Evolutionary conservation across 1,140 invertebrate genomes (phyloP).

Genomic region (Argopecten irradians): DNA sequence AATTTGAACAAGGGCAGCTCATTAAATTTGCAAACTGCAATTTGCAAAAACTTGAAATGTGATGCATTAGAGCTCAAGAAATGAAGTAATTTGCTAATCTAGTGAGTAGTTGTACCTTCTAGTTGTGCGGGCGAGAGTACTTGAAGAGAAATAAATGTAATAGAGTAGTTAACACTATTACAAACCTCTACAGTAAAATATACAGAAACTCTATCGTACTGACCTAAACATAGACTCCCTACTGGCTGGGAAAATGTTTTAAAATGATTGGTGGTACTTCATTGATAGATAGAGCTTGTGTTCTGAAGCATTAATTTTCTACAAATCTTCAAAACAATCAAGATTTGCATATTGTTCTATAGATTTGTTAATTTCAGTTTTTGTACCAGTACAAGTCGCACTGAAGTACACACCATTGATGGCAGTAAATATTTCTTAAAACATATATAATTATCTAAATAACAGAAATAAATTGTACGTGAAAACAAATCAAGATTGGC

Average conservation of each 20-base stretch:
- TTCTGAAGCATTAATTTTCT: too few species aligned
- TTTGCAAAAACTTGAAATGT: background rate
- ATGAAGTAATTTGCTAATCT: slow-evolving; percentile 13
- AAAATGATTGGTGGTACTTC: too few species aligned
- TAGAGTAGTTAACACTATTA: background rate
- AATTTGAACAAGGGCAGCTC: background rate
- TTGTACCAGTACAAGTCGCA: too few species aligned
- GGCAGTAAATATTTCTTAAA: too few species aligned
- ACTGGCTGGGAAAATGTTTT: background rate
- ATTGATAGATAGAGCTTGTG: too few species aligned
- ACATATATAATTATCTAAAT: too few species aligned
- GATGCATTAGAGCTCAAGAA: background rate
- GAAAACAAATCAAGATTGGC: too few species aligned
- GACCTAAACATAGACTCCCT: background rate
- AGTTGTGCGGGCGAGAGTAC: background rate
- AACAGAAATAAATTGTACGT: too few species aligned
- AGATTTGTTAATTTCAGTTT: too few species aligned
- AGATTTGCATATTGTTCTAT: too few species aligned
- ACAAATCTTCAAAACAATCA: too few species aligned
- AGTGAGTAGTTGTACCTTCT: background rate
- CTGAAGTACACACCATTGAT: too few species aligned
- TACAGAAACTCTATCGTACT: background rate
- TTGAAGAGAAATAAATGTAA: background rate
- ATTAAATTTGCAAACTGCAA: slow-evolving; percentile 18
- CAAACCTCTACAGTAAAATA: background rate